Base-by-base conservation (phyloP, 1,140 invertebrate species). In the Phortica variegata region DNA sequence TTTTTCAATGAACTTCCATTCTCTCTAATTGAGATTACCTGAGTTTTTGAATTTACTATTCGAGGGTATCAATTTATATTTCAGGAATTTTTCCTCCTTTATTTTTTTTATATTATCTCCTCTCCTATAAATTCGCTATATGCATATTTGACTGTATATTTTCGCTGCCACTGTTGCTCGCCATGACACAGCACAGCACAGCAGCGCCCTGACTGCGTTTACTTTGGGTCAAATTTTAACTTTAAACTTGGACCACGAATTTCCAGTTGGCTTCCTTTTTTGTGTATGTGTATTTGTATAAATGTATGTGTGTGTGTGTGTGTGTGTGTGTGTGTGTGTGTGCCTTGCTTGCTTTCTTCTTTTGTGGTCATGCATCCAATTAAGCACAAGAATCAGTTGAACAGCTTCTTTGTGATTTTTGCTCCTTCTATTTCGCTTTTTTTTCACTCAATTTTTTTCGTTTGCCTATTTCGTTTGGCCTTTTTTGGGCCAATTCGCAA, bases 401-500 rank as follows among this genome's bases (percentile, higher is more conserved):
- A 29, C 26, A 29, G 26, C 26, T 29, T 12, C 6, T 29, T 6
- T 12, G 12, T 29, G 26, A 29, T 29, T 7, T 29, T 7, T 29
- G 26, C 12, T 6, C 26, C 6, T 29, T 29, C 6, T 29, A 29
- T 12, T 29, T 29, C 26, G 12, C 6, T 7, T 12, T 29, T 7
- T 29, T 7, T 29, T 7, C 26, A 29, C 26, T 7, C 26, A 29
- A 29, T 7, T 29, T 6, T 29, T 7, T 29, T 29, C 12, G 26
- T 50, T 55, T 48, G 50, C 53, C 48, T 58, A 66, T 63, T 66
- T 54, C 54, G 39, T 55, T n/a, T 61, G 56, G 63, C 60, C 60
- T 66, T 66, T 66, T 66, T 66, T 60, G 63, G 63, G 54, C 54
- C 56, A 68, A 57, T 60, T 50, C 56, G 56, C 60, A n/a, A n/a